Evolutionary conservation across 2,888 invertebrate genomes (phyloP).

Genomic region (Tetheella fluctuosa): DNA sequence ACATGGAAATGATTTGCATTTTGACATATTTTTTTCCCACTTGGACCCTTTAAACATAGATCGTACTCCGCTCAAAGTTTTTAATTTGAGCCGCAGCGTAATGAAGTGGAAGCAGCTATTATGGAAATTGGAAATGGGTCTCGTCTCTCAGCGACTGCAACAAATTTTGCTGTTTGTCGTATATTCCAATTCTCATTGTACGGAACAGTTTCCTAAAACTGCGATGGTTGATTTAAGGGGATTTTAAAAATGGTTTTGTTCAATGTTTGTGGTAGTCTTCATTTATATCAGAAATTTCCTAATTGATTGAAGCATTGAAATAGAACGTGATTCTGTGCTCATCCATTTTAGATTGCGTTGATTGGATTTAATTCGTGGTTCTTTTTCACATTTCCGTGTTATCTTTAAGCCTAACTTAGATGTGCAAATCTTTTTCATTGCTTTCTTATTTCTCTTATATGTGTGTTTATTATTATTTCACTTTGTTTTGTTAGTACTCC

Average conservation of each 20-base stretch:
- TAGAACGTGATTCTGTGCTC: neutral
- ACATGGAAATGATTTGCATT: too few relatives aligned
- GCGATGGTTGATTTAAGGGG: constrained; percentile 24
- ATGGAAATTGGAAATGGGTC: constrained; percentile 68
- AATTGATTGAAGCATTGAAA: constrained; percentile 1
- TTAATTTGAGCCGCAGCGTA: constrained; percentile 38
- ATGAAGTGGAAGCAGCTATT: constrained; percentile 70
- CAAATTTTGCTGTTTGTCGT: constrained; percentile 26
- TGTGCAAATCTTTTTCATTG: too few relatives aligned
- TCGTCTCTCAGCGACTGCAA: constrained; percentile 50
- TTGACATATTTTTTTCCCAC: too few relatives aligned
- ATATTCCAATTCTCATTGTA: constrained; percentile 4
- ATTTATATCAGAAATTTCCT: neutral
- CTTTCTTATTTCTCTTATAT: too few relatives aligned
- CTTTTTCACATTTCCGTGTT: neutral
- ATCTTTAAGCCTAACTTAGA: too few relatives aligned
- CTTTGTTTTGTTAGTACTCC: too few relatives aligned
- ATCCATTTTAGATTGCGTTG: neutral
- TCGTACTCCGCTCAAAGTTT: neutral
- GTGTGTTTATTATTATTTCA: too few relatives aligned
- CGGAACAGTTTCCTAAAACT: neutral
- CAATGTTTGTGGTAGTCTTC: neutral
- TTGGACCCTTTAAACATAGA: too few relatives aligned
- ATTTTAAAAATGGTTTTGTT: constrained; percentile 16
- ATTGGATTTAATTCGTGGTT: neutral